Base-by-base conservation (phyloP, 2,113 vertebrate species). In the Lophochroa leadbeateri region DNA sequence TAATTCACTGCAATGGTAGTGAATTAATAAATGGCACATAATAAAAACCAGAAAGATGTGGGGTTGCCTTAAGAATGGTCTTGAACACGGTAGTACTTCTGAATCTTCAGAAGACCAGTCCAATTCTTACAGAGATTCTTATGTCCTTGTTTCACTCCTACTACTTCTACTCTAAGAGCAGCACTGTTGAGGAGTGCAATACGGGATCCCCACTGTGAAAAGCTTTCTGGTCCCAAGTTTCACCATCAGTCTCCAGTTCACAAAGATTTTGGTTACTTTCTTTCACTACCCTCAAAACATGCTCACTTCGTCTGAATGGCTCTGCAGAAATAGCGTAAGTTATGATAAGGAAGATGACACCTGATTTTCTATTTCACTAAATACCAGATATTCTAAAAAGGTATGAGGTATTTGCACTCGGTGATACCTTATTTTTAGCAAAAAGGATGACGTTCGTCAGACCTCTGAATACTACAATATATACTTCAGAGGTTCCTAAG, bases 1-100 rank as follows among this genome's bases (percentile, higher is more conserved):
- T 10, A 0, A 37, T 39, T 82, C 0, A 1, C 24, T 60, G 33
- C 17, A 53, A 31, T 24, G 10, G 4, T 16, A 52, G 6, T 47
- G 9, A 69, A 65, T n/a, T 17, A 71, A 85, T 72, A 69, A 61
- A 68, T 29, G 2, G 29, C 20, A 76, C 4, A 41, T 14, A 67
- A 61, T n/a, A 67, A 44, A 88, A 76, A 58, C 24, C 19, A 16
- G 13, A 58, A 68, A 86, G 21, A 68, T 31, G 12, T 19, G 10
- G 2, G 9, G 5, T 18, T 68, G 29, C 27, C 18, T 60, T 49
- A 79, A n/a, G 17, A 21, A 15, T 4, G 17, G 9, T 74, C 35
- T 67, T 63, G 41, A 85, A 95, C 15, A 63, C 10, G 7, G 11
- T 27, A 41, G 11, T 52, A 24, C 28, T 57, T 50, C 23, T 17